Evolutionary conservation across 2,113 vertebrate genomes (phyloP), one percentile per base, ranked within the genome.

Genomic region (Cyprinodon tularosa): DNA sequence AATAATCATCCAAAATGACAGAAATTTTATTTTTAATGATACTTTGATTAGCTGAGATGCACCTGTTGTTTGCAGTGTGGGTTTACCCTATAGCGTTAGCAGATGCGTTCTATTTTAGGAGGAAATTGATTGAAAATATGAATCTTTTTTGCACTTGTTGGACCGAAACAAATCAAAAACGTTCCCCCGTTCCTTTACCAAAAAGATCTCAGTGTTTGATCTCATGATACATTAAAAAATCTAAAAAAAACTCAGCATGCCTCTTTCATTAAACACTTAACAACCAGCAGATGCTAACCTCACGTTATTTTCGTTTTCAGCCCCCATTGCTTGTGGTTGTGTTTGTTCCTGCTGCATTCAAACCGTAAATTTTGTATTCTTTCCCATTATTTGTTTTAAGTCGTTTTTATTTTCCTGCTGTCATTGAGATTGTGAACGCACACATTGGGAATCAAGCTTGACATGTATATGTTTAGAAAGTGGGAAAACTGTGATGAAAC

Each of bases 291-390:
- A 40, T 29, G 48, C 17, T 4, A 10, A 10, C 12, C 42, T 4
- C 5, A 17, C 39, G 6, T 72, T 15, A 17, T 66, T 57, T 57
- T 8, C 1, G 9, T 57, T 57, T 57, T 13, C 78, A 45, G 71
- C 76, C 15, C 42, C 15, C 39, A 9, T 3, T 37, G 48, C 65
- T 42, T 81, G 44, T 71, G 69, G 71, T 73, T 72, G 36, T 74
- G 74, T 89, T 78, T 84, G 64, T 74, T 68, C 59, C 17, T 69
- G 72, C 72, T 63, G 69, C n/a, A 9, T 79, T 82, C 53, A 61
- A 80, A 68, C 39, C 68, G 61, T 0, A 45, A 39, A 42, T 60
- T 68, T 72, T 57, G 37, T 72, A 74, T 81, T 20, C 9, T 81
- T 84, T 59, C 62, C 44, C 76, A 65, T 22, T 59, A 40, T 74